Base-by-base conservation (phyloP, 2,888 invertebrate species). In the Doris montereyensis region DNA sequence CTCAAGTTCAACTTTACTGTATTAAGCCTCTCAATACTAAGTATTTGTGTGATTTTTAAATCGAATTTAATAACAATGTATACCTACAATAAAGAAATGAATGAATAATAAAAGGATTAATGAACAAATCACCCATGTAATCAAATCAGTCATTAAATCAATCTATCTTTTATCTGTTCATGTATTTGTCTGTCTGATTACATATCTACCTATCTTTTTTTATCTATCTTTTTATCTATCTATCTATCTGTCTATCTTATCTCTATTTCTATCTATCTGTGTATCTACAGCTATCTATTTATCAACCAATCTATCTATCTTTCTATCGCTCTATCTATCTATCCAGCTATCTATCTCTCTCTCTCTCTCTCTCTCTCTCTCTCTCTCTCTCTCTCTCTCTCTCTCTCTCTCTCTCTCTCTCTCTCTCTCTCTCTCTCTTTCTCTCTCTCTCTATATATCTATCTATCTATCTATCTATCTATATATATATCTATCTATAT, bases 401-500 rank as follows among this genome's bases (percentile, higher is more conserved):
- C 52, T 10, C 52, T 41, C 52, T 41, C 52, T 41, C 28, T 28
- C 71, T 28, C 71, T 28, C 71, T 28, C 71, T 28, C 41, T 28
- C 71, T 70, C 13, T 34, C 10, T 67, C 17, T 26, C 10, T 67
- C 17, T 26, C 52, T 41, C 17, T 41, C 52, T 10, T 41, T 41
- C 52, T 41, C 52, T 41, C 52, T 41, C 52, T 41, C 52, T 41
- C 52, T 41, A n/a, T 70, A 17, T 72, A 21, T 72, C 41, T 72
- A 35, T 41, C 72, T 41, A 3, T 72, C 24, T 72, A n/a, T 32
- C 52, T 72, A 3, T 41, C 41, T 73, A 13, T 28, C 24, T 57
- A 2, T 57, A 13, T 57, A 1, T 72, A 8, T 10, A 58, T 58
- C 28, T 70, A 1, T 13, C 10, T 72, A 1, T 24, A 21, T 4